Evolutionary conservation across 2,797 vertebrate species (phyloP).

Genomic region (Danio choprae): DNA sequence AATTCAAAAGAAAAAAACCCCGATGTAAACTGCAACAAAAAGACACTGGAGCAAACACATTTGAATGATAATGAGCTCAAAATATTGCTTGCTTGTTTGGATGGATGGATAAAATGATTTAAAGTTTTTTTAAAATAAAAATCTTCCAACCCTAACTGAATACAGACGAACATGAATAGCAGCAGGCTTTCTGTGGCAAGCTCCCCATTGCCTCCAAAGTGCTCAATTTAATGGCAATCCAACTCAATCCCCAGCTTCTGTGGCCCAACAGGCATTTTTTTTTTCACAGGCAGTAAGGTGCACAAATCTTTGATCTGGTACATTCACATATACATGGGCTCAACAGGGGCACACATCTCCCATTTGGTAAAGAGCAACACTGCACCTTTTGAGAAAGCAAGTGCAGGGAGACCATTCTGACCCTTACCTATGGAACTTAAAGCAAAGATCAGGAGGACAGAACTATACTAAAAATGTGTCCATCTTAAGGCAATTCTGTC

Average conservation of each 20-base stretch:
- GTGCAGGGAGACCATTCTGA: slow-evolving; percentile 66
- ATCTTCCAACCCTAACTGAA: slow-evolving; percentile 60
- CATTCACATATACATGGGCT: slow-evolving; percentile 69
- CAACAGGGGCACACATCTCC: slow-evolving; percentile 34
- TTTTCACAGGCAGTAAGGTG: slow-evolving; percentile 85
- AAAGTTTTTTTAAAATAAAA: slow-evolving; percentile 40
- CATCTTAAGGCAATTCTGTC: slow-evolving; percentile 34
- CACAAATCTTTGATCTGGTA: slow-evolving; percentile 74
- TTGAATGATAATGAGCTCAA: not conserved
- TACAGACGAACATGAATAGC: slow-evolving; percentile 92
- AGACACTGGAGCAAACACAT: not conserved
- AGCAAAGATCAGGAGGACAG: slow-evolving; percentile 44
- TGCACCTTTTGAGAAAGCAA: slow-evolving; percentile 63
- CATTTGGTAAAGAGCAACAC: slow-evolving; percentile 53
- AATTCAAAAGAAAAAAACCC: not conserved
- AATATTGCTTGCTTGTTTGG: slow-evolving; percentile 2
- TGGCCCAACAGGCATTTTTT: slow-evolving; percentile 84
- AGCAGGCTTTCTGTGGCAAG: slow-evolving; percentile 86
- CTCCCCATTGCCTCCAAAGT: slow-evolving; percentile 92
- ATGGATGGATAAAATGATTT: slow-evolving; percentile 25
- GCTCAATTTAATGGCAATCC: slow-evolving; percentile 87
- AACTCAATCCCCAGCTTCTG: slow-evolving; percentile 73
- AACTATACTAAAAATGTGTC: slow-evolving; percentile 51
- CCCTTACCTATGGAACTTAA: slow-evolving; percentile 51
- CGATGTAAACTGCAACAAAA: not conserved